Conservation (phyloP, 2,888 invertebrate genomes). For the Cristatella mucedo region DNA sequence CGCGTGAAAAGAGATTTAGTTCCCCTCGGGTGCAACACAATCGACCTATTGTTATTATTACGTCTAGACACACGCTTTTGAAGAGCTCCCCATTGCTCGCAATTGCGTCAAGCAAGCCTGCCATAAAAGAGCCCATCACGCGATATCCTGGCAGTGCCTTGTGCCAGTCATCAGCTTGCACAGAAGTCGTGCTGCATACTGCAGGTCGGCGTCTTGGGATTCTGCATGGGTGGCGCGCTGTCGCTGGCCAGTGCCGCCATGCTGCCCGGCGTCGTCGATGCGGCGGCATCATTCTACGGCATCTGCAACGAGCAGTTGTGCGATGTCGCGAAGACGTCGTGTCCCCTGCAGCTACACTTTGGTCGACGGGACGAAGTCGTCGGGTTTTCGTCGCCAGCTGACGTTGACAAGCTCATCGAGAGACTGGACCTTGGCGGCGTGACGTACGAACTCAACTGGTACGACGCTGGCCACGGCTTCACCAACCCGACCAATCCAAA, state of each 20-base stretch:
- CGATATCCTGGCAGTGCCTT: no score
- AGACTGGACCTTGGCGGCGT: constrained; percentile 17
- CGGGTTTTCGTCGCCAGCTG: constrained; percentile 23
- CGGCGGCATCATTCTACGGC: constrained; percentile 30
- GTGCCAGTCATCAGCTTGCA: no score
- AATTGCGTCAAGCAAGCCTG: no score
- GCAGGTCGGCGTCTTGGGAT: constrained; percentile 31
- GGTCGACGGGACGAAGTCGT: constrained; percentile 19
- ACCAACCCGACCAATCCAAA: constrained; percentile 10
- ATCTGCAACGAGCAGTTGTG: constrained; percentile 19
- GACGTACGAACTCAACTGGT: constrained; percentile 17
- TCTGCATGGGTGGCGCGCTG: constrained; percentile 34
- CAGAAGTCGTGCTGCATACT: no score
- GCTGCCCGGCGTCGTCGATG: constrained; percentile 20
- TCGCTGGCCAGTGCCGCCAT: constrained; percentile 20
- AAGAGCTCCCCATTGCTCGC: no score
- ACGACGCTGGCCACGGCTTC: constrained; percentile 17
- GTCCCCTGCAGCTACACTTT: constrained; percentile 30
- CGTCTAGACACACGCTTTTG: no score
- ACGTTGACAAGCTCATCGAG: constrained; percentile 17
- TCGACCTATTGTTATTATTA: no score
- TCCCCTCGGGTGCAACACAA: no score
- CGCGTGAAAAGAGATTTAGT: no score
- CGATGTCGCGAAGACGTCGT: constrained; percentile 21
- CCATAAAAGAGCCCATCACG: no score